A percentile compares a stretch with the other conserved stretches of the same genome.
Evolutionary conservation across 2,888 invertebrate species (phyloP).

Genomic region (Drosophila yooni): DNA sequence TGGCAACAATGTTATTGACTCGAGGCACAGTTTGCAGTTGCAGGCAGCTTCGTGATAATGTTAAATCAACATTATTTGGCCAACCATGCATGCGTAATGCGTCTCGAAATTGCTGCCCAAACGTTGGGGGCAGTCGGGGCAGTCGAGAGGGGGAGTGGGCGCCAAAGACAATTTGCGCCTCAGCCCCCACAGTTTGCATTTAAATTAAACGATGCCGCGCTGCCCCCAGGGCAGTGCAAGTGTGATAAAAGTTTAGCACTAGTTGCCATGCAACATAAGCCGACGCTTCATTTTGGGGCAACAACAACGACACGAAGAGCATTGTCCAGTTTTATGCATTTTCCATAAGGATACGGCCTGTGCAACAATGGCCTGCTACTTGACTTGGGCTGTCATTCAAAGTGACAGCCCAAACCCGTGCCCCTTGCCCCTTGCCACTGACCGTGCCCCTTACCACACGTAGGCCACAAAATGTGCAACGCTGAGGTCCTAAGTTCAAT

Average conservation of each 20-base stretch:
- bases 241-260: slow-evolving; percentile 76
- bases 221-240: slow-evolving; percentile 14
- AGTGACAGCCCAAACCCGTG: slow-evolving; percentile 61
- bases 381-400: slow-evolving; percentile 80
- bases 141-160: neutral
- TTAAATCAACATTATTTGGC: slow-evolving; percentile 84
- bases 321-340: slow-evolving; percentile 75
- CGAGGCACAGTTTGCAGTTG: slow-evolving; percentile 34
- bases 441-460: neutral
- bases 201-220: slow-evolving; percentile 66
- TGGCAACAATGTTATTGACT: slow-evolving; percentile 45
- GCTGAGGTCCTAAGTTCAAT: slow-evolving; percentile 44
- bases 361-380: slow-evolving; percentile 68
- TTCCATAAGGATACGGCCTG: slow-evolving; percentile 67
- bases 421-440: neutral
- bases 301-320: neutral
- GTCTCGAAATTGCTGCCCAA: slow-evolving; percentile 69
- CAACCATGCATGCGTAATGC: slow-evolving; percentile 83
- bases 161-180: slow-evolving; percentile 70
- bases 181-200: slow-evolving; percentile 71
- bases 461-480: slow-evolving; percentile 74
- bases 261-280: slow-evolving; percentile 34
- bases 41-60: slow-evolving; percentile 69
- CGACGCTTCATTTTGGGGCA: slow-evolving; percentile 28
- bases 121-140: neutral